These are phyloP conservation scores for Euleptes europaea DNA, from an alignment of 2,113 vertebrate genomes.

Conservation along the genomic window DNA sequence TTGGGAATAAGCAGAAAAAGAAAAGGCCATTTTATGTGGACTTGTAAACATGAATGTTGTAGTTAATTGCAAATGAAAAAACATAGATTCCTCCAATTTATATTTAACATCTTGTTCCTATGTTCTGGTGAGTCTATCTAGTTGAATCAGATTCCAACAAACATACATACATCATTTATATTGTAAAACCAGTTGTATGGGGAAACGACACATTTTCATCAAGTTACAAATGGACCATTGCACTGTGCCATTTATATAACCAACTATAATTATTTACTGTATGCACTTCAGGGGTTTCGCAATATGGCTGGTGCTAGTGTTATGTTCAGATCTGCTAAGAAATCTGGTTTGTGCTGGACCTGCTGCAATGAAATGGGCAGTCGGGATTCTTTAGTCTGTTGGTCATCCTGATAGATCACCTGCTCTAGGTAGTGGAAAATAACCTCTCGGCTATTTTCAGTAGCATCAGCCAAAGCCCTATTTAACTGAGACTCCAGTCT, in stretches of 20 bases:
- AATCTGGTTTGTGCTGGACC: neutral
- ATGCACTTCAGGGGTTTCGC: neutral
- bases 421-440: no score
- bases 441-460: no score
- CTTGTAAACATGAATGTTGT: neutral
- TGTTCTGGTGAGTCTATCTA: neutral
- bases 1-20: neutral
- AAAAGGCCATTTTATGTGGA: neutral
- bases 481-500: no score
- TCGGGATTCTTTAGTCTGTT: no score
- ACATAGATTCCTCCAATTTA: neutral
- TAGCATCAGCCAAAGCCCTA: no score
- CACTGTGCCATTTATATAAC: neutral
- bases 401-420: no score
- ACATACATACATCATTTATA: neutral
- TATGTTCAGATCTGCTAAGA: neutral
- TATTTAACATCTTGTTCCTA: neutral
- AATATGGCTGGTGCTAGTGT: neutral
- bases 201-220: neutral
- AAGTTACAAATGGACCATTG: neutral
- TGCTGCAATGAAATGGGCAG: no score
- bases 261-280: neutral
- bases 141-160: neutral
- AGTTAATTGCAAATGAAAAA: constrained; percentile 7
- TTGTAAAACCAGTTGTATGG: neutral